Evolutionary conservation across 2,888 invertebrate species (phyloP).

Genomic region (Caenorhabditis angaria): DNA sequence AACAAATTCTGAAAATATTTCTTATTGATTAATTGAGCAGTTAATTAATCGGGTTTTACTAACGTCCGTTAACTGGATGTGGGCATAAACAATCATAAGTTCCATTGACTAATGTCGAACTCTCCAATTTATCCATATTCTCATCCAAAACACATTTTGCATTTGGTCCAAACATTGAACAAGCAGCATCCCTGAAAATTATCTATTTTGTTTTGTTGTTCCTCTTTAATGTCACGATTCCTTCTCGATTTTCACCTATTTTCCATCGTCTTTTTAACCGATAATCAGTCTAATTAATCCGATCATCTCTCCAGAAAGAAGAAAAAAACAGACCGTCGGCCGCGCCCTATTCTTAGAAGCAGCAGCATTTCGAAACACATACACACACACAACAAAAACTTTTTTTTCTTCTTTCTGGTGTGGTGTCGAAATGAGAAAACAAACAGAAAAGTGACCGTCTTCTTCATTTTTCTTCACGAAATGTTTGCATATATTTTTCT

Average conservation of each 20-base stretch:
- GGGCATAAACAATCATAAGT: conserved; percentile 57
- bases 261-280: background rate
- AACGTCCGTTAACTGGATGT: conserved; percentile 55
- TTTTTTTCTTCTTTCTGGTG: conserved; percentile 7
- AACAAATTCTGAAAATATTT: conserved; percentile 44
- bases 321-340: conserved; percentile 16
- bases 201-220: background rate
- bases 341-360: conserved; percentile 1
- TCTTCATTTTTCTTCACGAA: conserved; percentile 19
- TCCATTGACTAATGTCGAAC: conserved; percentile 46
- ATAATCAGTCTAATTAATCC: conserved; percentile 31
- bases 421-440: conserved; percentile 2
- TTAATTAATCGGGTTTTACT: conserved; percentile 5
- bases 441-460: background rate
- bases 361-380: background rate
- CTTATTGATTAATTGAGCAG: background rate
- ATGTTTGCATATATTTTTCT: conserved; percentile 34
- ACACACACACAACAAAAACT: conserved; percentile 23
- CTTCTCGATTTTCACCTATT: background rate
- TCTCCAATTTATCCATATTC: conserved; percentile 46
- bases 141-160: conserved; percentile 62
- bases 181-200: conserved; percentile 61
- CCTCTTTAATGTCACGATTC: background rate
- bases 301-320: conserved; percentile 28
- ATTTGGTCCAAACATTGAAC: conserved; percentile 58